Percentiles rank a stretch among this genome's conserved stretches.
phyloP scores from a whole-genome alignment of 2,113 vertebrate genomes.

The Trematocara zebra region DNA sequence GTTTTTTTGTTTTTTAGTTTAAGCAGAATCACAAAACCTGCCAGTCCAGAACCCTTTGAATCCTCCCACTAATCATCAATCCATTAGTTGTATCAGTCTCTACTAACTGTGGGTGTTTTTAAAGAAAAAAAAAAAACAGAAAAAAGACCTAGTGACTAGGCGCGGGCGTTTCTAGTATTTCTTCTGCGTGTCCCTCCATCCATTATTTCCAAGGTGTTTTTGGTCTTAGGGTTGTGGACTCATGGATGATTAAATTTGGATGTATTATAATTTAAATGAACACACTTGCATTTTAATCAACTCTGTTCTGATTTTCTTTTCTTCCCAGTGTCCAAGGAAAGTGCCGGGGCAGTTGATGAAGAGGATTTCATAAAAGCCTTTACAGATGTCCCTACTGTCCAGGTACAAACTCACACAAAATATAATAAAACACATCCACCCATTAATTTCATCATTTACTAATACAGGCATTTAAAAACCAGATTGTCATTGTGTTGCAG shows the following conservation, averaged over 20 bases:
- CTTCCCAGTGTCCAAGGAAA: slow-evolving; percentile 83
- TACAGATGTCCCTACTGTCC: slow-evolving; percentile 90
- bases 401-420: slow-evolving; percentile 67
- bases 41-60: not conserved
- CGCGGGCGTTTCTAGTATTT: not conserved
- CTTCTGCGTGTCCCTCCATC: not conserved
- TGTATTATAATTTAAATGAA: not conserved
- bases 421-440: not conserved
- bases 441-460: not conserved
- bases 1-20: not conserved
- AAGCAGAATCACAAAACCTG: not conserved
- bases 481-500: slow-evolving; percentile 55
- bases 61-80: not conserved
- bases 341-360: slow-evolving; percentile 87
- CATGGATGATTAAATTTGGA: not conserved
- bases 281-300: not conserved
- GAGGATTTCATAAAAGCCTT: slow-evolving; percentile 93
- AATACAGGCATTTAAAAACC: not conserved
- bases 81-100: not conserved
- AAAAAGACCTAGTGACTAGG: not conserved
- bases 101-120: not conserved
- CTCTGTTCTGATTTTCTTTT: not conserved
- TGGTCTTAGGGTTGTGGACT: not conserved
- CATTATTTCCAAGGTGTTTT: not conserved
- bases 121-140: not conserved